These are phyloP conservation scores for Danio tinwini DNA, from an alignment of 2,797 vertebrate species.

Conservation along the genomic window DNA sequence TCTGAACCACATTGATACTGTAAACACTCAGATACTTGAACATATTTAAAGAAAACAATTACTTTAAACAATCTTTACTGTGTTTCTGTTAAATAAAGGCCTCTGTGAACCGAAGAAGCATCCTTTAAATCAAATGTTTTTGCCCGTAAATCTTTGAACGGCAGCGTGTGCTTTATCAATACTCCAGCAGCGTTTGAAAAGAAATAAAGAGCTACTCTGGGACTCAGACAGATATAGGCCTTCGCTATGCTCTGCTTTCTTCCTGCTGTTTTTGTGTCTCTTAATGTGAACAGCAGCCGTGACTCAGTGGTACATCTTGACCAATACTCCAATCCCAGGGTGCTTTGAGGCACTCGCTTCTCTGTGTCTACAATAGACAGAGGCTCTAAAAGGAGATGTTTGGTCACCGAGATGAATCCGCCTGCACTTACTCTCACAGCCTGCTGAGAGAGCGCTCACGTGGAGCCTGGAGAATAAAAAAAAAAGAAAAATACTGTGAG, in stretches of 20 bases:
- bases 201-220: neutral
- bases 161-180: neutral
- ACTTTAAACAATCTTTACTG: neutral
- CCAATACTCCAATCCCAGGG: constrained; percentile 24
- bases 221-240: neutral
- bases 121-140: neutral
- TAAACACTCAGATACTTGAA: neutral
- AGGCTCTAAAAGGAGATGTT: constrained; percentile 45
- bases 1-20: neutral
- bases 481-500: constrained; percentile 18
- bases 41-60: neutral
- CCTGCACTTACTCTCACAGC: constrained; percentile 13
- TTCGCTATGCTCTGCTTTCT: neutral
- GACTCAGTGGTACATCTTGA: constrained; percentile 35
- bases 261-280: constrained; percentile 11
- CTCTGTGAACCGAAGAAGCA: neutral
- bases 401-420: constrained; percentile 24
- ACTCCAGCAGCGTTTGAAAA: neutral
- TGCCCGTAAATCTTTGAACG: neutral
- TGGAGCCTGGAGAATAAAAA: constrained; percentile 32
- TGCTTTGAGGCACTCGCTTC: constrained; percentile 23
- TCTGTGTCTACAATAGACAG: constrained; percentile 41
- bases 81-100: neutral
- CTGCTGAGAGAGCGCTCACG: constrained; percentile 26
- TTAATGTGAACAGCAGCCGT: neutral